phyloP scores from a whole-genome alignment of 2,113 vertebrate species.

The Xiphophorus couchianus region DNA sequence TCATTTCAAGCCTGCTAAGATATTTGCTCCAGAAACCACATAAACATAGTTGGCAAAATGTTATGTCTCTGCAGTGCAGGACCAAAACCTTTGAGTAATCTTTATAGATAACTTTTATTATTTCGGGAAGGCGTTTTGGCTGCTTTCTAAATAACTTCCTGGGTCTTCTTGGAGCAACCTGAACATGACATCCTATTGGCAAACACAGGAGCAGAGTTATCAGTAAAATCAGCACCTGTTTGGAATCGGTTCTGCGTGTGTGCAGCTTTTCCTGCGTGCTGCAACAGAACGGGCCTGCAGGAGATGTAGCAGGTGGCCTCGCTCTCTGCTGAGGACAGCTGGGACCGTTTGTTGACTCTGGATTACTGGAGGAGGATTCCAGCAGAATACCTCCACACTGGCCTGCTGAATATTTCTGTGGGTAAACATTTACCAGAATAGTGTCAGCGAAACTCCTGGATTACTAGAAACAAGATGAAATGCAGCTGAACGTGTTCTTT shows the following conservation, averaged over 20 bases:
- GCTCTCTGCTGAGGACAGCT: slow-evolving; percentile 48
- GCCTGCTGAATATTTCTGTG: background rate
- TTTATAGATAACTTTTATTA: background rate
- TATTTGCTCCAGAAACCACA: too few relatives aligned
- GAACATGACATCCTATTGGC: background rate
- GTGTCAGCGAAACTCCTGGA: too few relatives aligned
- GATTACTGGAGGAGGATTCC: slow-evolving; percentile 24
- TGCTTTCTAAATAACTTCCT: background rate
- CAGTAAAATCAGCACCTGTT: slow-evolving; percentile 45
- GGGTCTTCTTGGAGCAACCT: background rate
- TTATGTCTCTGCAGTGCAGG: background rate
- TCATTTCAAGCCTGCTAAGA: too few relatives aligned
- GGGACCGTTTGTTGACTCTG: slow-evolving; percentile 47
- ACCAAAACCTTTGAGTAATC: background rate
- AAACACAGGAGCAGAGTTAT: slow-evolving; percentile 8
- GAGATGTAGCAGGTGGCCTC: slow-evolving; percentile 61
- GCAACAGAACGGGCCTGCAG: slow-evolving; percentile 61
- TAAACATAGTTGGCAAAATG: too few relatives aligned
- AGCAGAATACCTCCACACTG: slow-evolving; percentile 14
- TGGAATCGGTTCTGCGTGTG: slow-evolving; percentile 14
- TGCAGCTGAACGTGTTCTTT: too few relatives aligned
- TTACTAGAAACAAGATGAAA: too few relatives aligned
- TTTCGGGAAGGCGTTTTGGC: background rate
- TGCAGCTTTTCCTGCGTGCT: slow-evolving; percentile 19
- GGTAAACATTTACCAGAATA: too few relatives aligned